Evolutionary conservation across 2,113 vertebrate species (phyloP), one percentile per base, ranked within the genome.

Genomic region (Daubentonia madagascariensis): DNA sequence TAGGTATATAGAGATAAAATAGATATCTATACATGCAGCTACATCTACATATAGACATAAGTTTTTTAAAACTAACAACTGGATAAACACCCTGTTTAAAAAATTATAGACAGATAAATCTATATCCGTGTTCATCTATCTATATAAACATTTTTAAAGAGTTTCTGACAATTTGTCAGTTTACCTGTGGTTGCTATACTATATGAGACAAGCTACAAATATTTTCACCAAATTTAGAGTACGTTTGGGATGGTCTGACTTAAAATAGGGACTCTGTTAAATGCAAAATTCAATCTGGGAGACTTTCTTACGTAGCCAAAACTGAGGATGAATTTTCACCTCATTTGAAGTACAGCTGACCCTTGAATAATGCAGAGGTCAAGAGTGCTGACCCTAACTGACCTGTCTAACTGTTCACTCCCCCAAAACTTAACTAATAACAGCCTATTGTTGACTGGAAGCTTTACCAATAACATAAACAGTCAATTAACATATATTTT

Each of bases 191-290:
- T 94, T 89, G 23, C 12, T 48, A 85, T 40, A 89, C 18, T 79
- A 54, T 20, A 67, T n/a, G 73, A 94, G 28, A 84, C n/a, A 86
- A 75, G 13, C 12, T 61, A 28, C 0, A 75, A 76, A 91, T n/a
- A 89, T 73, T 93, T 85, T 95, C 52, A 96, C 28, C 48, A 93
- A 84, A 79, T 86, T 87, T 85, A 86, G n/a, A 70, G 1, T 70
- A 37, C 79, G 11, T 20, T 68, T 35, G 13, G 17, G 45, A 76
- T 32, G 20, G 84, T 48, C 11, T 93, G 25, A 88, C n/a, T 83
- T 65, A 68, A 97, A 89, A 83, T 48, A 84, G 6, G 88, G 30
- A 83, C 9, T 83, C n/a, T 35, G 1, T 86, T 68, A 94, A 93
- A 94, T 75, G 32, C 16, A 93, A 94, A 86, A 68, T 85, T 88